These are phyloP conservation scores for Poecilus cupreus DNA, from an alignment of 2,888 invertebrate species.

Conservation along the genomic window DNA sequence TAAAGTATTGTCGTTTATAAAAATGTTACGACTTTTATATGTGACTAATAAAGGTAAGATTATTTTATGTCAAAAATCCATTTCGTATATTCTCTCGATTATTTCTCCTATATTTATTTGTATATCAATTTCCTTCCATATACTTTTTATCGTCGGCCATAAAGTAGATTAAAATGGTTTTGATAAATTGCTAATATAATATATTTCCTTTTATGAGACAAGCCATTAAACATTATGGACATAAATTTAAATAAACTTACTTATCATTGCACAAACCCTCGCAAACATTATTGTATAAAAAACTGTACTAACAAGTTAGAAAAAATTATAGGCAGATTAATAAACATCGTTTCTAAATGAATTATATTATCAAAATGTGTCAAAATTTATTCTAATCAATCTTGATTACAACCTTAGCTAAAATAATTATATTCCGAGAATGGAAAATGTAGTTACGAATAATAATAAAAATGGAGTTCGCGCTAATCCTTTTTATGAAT, in stretches of 20 bases:
- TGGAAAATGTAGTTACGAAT: no score
- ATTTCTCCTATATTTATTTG: conserved; percentile 7
- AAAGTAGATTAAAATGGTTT: conserved; percentile 7
- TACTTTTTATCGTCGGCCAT: conserved; percentile 6
- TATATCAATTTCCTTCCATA: conserved; percentile 30
- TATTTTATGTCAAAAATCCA: conserved; percentile 41
- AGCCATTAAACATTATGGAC: background rate
- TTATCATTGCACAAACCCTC: no score
- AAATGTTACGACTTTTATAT: conserved; percentile 31
- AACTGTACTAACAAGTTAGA: no score
- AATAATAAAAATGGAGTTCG: no score
- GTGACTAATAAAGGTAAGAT: conserved; percentile 30
- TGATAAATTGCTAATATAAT: background rate
- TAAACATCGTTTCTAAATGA: no score
- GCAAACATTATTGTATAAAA: no score
- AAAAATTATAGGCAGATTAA: no score
- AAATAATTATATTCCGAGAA: no score
- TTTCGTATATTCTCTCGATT: conserved; percentile 18
- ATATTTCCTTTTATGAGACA: background rate
- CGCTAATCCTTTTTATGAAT: no score
- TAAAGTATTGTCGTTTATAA: conserved; percentile 30
- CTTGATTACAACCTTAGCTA: no score
- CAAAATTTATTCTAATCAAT: no score
- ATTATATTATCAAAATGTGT: no score
- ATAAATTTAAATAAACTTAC: background rate